Percentiles rank a stretch among this genome's conserved stretches.
Evolutionary conservation across 1,140 invertebrate genomes (phyloP).

Genomic region (Cyphomyrmex costatus): DNA sequence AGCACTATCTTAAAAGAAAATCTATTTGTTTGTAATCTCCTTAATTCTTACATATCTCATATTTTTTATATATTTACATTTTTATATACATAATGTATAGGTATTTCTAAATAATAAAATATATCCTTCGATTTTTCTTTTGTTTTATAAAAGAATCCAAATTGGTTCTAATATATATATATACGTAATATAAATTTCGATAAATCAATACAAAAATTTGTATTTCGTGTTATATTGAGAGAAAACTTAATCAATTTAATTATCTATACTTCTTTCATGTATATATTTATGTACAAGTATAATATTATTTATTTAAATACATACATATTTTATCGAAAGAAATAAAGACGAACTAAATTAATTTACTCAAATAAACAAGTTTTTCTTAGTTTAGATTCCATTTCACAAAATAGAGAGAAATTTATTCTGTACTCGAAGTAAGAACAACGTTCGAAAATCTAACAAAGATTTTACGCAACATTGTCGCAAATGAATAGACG

Average conservation of each 20-base stretch:
- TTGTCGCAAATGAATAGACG: constrained; percentile 8
- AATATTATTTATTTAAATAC: too few relatives aligned
- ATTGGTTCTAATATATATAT: neutral
- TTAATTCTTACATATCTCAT: neutral
- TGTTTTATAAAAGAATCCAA: neutral
- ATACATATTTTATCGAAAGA: too few relatives aligned
- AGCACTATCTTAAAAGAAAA: constrained; percentile 18
- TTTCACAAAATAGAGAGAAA: neutral
- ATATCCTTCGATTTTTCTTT: neutral
- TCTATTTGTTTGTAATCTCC: neutral
- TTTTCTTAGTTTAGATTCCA: too few relatives aligned
- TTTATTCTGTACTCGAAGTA: neutral
- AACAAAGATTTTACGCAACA: constrained; percentile 7
- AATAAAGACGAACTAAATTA: too few relatives aligned
- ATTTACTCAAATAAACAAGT: too few relatives aligned
- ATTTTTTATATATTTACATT: neutral
- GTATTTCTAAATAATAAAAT: neutral
- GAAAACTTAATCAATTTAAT: too few relatives aligned
- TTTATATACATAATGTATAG: too few relatives aligned
- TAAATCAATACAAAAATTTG: neutral
- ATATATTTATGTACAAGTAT: too few relatives aligned
- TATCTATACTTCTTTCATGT: too few relatives aligned
- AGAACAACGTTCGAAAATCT: neutral
- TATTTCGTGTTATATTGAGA: neutral
- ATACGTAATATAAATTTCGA: neutral